Base-by-base conservation (phyloP, 2,888 invertebrate genomes). In the Psylliodes chrysocephalus region DNA sequence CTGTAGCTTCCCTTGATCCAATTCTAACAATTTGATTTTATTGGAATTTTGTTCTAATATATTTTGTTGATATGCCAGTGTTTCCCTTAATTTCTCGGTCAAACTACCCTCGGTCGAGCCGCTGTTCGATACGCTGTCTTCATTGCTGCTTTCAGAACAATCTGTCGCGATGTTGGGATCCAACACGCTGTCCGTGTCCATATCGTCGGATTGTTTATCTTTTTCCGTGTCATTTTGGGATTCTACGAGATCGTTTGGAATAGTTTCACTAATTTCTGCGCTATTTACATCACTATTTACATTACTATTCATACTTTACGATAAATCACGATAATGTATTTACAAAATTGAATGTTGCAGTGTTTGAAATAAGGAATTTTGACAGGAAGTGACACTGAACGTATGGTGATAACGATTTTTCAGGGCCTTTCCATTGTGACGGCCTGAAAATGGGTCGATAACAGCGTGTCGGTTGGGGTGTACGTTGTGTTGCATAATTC, bases 1-100 rank as follows among this genome's bases (percentile, higher is more conserved):
- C 55, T 74, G 74, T n/a, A 75, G 59, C 55, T 72, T 70, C 28
- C 38, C 46, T 53, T 72, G 71, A 52, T 75, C 76, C 38, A 74
- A 70, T 57, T 75, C 76, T 17, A 78, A 67, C 33, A 67, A 49
- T 61, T 61, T 71, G 18, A 74, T 67, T 59, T 57, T 67, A 12
- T 66, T 63, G 5, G 59, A 18, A 22, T 73, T 68, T 55, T 71
- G 66, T 38, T 72, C 68, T 38, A 73, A 65, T 19, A 70, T 59
- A 46, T 66, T 73, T 54, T 72, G 66, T 22, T 73, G 72, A 63
- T 69, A 69, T 47, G 63, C 46, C 14, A 72, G 51, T 49, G 68
- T 73, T 61, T 72, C 72, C 33, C 42, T 61, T 40, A 69, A 40
- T 38, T 67, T 67, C 38, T 49, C 52, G 47, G 46, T 52, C 1